A percentile compares a stretch with the other conserved stretches of the same genome.
Evolutionary conservation across 92 coral and sea anemone species (phyloP).

Genomic region (Anthopleura xanthogrammica): DNA sequence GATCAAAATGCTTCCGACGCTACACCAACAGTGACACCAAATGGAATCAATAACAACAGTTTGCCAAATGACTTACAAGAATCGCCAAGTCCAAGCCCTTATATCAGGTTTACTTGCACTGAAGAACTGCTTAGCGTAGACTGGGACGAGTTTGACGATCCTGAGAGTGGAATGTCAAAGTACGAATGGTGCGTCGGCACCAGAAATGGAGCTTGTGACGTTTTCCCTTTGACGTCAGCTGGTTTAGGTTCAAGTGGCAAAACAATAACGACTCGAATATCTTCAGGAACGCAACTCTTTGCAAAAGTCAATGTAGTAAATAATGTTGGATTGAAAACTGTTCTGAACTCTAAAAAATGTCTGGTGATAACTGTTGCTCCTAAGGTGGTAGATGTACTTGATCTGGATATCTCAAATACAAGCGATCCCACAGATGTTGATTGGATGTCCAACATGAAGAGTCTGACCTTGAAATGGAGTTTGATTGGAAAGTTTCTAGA

Average conservation of each 20-base stretch:
- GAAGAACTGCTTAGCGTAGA: constrained; percentile 65
- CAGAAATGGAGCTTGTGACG: constrained; percentile 65
- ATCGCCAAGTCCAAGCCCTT: constrained; percentile 12
- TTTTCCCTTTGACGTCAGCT: constrained; percentile 44
- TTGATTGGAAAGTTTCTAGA: constrained; percentile 52
- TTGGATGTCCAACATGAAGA: constrained; percentile 77
- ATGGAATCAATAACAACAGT: background rate
- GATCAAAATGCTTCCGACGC: background rate
- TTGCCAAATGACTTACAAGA: background rate
- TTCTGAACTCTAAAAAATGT: constrained; percentile 43
- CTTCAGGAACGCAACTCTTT: constrained; percentile 59
- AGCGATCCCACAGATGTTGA: constrained; percentile 69
- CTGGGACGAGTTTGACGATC: constrained; percentile 74
- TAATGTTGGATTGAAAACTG: constrained; percentile 62
- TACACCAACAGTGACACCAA: background rate
- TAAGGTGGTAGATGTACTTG: constrained; percentile 57
- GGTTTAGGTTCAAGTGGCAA: constrained; percentile 38
- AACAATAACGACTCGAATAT: constrained; percentile 53
- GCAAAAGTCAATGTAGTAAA: constrained; percentile 73
- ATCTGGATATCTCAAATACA: constrained; percentile 23
- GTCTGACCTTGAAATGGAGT: constrained; percentile 73
- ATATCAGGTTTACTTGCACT: constrained; percentile 58
- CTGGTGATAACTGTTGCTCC: constrained; percentile 63
- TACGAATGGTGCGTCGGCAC: constrained; percentile 75
- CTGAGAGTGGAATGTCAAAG: constrained; percentile 50